Conservation (phyloP, 2,888 invertebrate genomes). For the Drosophila neotestacea region DNA sequence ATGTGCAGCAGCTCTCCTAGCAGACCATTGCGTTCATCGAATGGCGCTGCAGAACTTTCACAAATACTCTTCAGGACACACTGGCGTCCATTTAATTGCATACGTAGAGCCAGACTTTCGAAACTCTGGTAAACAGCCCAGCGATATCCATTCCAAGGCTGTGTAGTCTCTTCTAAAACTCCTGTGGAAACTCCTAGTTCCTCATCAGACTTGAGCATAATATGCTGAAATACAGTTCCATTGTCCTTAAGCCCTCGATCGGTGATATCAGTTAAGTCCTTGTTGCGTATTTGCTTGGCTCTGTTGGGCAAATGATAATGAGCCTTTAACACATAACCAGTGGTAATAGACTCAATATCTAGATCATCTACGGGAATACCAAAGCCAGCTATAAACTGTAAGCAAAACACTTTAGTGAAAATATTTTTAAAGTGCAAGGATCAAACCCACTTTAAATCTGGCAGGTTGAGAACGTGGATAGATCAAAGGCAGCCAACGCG, state of each 20-base stretch:
- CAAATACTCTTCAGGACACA: constrained; percentile 92
- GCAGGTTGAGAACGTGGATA: constrained; percentile 58
- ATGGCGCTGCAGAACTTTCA: constrained; percentile 90
- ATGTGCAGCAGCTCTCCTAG: constrained; percentile 91
- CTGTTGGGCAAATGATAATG: constrained; percentile 62
- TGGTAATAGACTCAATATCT: constrained; percentile 51
- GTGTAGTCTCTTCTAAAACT: constrained; percentile 34
- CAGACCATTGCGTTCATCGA: constrained; percentile 89
- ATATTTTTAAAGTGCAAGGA: not conserved
- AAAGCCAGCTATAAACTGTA: constrained; percentile 55
- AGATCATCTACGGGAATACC: constrained; percentile 51
- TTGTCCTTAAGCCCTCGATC: constrained; percentile 37
- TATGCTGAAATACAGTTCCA: constrained; percentile 58
- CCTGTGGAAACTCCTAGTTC: constrained; percentile 38
- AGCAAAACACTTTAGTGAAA: not conserved
- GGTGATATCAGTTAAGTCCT: constrained; percentile 48
- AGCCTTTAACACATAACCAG: constrained; percentile 73
- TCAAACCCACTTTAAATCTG: constrained; percentile 50
- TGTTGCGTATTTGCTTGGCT: constrained; percentile 53
- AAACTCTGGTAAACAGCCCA: constrained; percentile 81
- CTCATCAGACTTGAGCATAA: constrained; percentile 38
- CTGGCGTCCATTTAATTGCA: constrained; percentile 89
- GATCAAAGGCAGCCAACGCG: constrained; percentile 53
- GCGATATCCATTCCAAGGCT: constrained; percentile 71
- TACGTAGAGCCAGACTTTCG: constrained; percentile 83